Conservation (phyloP, 2,797 vertebrate genomes). For the Sylvia borin region DNA sequence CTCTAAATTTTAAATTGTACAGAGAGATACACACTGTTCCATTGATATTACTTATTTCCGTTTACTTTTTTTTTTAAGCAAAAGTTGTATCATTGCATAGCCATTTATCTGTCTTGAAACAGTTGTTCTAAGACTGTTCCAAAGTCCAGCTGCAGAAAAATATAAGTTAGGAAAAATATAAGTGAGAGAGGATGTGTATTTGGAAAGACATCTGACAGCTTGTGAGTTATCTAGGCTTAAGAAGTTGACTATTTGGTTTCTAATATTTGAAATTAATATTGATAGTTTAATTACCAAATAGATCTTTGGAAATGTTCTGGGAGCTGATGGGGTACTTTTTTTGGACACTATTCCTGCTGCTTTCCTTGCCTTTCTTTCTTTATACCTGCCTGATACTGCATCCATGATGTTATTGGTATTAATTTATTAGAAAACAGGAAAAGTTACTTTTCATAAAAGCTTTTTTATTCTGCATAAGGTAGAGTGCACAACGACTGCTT, state of each 20-base stretch:
- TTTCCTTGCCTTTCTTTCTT: constrained; percentile 10
- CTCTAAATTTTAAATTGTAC: neutral
- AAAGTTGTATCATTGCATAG: neutral
- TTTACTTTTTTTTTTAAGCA: neutral
- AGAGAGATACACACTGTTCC: neutral
- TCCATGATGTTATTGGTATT: neutral
- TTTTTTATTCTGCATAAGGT: neutral
- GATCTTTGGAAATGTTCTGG: neutral
- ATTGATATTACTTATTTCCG: neutral
- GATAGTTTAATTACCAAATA: constrained; percentile 3
- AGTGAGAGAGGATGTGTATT: neutral
- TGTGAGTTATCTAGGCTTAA: neutral
- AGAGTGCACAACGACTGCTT: neutral
- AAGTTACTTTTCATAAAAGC: neutral
- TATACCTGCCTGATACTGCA: neutral
- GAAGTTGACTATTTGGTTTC: neutral
- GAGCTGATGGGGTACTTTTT: neutral
- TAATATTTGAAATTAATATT: constrained; percentile 11
- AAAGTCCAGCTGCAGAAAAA: neutral
- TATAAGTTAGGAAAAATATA: no score
- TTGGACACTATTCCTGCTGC: neutral
- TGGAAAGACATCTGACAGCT: neutral
- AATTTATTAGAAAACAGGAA: constrained; percentile 5
- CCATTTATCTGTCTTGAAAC: neutral
- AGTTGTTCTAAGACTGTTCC: neutral